Evolutionary conservation across 2,797 vertebrate species (phyloP), one percentile per base, ranked within the genome.

Genomic region (Sebastes umbrosus): DNA sequence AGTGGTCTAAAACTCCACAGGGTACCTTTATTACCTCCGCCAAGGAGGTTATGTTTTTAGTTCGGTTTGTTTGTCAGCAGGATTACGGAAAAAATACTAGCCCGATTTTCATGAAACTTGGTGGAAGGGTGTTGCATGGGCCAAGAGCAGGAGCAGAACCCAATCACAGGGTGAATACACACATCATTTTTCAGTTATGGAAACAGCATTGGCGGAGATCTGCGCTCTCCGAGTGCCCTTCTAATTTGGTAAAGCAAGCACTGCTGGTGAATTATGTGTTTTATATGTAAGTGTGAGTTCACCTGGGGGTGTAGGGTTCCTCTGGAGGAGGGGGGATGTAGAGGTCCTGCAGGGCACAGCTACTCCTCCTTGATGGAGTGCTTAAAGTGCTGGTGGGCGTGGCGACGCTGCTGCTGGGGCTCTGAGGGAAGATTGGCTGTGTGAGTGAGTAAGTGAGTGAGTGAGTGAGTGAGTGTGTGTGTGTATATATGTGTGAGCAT

Each of bases 261-360:
- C 66, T 32, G 8, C 29, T 34, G 43, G 39, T 67, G 20, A 77
- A 20, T 24, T 39, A 3, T 58, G 50, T 74, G 59, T 74, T 80
- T 69, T 57, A 54, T 43, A 36, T 73, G 25, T 39, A 18, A 8
- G 55, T 72, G 77, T 74, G 84, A 9, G 58, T 72, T 79, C 84
- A 99, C 98, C 98, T 98, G 93, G 99, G 99, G 81, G 97, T 96
- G 90, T 99, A 99, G 3, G 98, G 98, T 85, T 99, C 99, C 66
- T 96, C 95, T 6, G 99, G 99, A 90, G 99, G 98, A 80, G 98
- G 98, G 3, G 98, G 99, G 80, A 99, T 99, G 94, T 95, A 99
- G 79, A 99, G 97, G 83, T 99, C 98, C 90, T 99, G 98, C 46
- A 99, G 97, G 29, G 99, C 99, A 74, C 98, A 98, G 91, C 97